These are phyloP conservation scores for Rotaria macrura DNA, from an alignment of 2,888 invertebrate genomes.

Conservation along the genomic window DNA sequence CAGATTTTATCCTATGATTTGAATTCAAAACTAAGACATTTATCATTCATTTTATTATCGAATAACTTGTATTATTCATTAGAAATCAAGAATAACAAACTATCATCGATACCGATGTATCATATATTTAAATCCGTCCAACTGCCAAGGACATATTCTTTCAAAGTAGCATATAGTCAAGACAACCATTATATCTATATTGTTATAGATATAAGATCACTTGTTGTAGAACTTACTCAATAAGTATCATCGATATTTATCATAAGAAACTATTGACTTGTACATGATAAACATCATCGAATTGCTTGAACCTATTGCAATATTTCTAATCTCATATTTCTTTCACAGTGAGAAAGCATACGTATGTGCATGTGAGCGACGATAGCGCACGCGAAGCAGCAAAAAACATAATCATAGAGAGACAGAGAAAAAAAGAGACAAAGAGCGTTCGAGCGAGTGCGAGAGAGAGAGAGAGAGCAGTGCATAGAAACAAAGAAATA, in stretches of 20 bases:
- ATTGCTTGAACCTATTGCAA: not conserved
- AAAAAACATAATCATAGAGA: not conserved
- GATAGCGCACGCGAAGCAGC: conserved; percentile 10
- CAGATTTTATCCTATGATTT: too few relatives aligned
- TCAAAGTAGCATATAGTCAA: too few relatives aligned
- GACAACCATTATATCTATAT: too few relatives aligned
- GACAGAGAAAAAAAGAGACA: not conserved
- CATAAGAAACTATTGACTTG: too few relatives aligned
- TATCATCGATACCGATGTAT: too few relatives aligned
- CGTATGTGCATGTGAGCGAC: not conserved
- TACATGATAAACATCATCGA: not conserved
- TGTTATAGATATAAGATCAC: too few relatives aligned
- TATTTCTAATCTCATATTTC: not conserved
- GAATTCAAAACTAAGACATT: too few relatives aligned
- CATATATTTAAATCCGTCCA: too few relatives aligned
- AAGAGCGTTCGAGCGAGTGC: not conserved
- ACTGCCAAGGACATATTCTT: too few relatives aligned
- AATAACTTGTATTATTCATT: not conserved
- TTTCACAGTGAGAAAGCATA: not conserved
- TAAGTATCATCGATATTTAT: too few relatives aligned
- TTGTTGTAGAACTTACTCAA: too few relatives aligned
- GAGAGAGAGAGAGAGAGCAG: not conserved
- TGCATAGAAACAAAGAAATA: not conserved
- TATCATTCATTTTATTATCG: too few relatives aligned
- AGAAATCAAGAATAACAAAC: not conserved